Conservation (phyloP, 2,888 invertebrate genomes). For the Saturnia japonica region DNA sequence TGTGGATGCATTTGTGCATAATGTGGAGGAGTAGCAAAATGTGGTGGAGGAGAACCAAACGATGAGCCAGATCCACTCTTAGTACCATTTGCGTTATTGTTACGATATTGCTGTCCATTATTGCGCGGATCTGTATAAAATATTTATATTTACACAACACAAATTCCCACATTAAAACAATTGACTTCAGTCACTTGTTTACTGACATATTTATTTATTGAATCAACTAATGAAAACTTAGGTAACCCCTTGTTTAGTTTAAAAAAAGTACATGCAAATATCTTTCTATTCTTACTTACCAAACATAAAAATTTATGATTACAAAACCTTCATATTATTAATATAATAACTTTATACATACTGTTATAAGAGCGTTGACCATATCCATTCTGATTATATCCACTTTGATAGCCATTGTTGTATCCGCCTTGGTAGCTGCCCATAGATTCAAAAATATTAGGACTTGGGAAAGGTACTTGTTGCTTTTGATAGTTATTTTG, state of each 20-base stretch:
- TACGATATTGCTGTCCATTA: constrained; percentile 71
- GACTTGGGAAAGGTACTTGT: constrained; percentile 82
- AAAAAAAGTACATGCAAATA: too few species aligned
- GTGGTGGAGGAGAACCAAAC: constrained; percentile 77
- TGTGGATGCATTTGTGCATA: constrained; percentile 78
- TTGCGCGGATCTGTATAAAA: constrained; percentile 52
- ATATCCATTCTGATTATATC: constrained; percentile 74
- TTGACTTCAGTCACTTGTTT: too few species aligned
- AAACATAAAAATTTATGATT: background rate
- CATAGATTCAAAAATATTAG: constrained; percentile 81
- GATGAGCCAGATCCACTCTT: constrained; percentile 73
- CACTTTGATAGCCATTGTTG: constrained; percentile 77
- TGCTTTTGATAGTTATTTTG: constrained; percentile 79
- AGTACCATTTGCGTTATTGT: constrained; percentile 62
- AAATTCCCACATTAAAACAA: background rate
- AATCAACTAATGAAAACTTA: too few species aligned
- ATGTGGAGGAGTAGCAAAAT: constrained; percentile 72
- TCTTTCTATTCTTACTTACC: too few species aligned
- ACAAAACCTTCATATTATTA: background rate
- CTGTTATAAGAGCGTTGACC: constrained; percentile 73
- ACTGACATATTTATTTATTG: too few species aligned
- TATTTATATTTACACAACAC: background rate
- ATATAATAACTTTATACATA: constrained; percentile 41
- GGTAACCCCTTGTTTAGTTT: too few species aligned
- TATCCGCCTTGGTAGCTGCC: constrained; percentile 81